phyloP scores from a whole-genome alignment of 2,113 vertebrate genomes.

The Hemibagrus wyckioides region DNA sequence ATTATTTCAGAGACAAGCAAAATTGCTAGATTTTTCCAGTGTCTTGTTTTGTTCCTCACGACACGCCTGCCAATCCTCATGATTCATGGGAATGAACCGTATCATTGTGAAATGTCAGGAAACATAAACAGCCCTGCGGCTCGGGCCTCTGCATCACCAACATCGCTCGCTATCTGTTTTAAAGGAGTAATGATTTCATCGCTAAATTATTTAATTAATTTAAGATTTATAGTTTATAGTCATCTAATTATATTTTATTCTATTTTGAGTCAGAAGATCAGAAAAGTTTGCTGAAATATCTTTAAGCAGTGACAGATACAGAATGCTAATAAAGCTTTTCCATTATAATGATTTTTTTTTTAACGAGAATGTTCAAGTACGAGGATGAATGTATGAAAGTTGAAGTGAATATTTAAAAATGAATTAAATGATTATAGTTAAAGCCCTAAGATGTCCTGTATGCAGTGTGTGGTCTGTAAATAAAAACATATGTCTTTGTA shows the following conservation, averaged over 20 bases:
- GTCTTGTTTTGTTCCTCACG: not conserved
- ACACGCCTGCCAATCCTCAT: not conserved
- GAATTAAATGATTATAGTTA: not conserved
- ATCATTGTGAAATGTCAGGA: constrained; percentile 1
- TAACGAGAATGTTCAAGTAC: too few relatives aligned
- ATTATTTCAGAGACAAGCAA: not conserved
- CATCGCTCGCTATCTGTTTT: not conserved
- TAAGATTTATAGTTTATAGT: not conserved
- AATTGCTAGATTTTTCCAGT: not conserved
- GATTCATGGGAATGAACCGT: not conserved
- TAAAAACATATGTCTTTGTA: too few relatives aligned
- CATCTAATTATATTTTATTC: not conserved
- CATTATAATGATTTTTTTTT: too few relatives aligned
- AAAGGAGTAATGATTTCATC: not conserved
- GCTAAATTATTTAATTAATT: not conserved
- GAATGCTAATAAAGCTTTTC: too few relatives aligned
- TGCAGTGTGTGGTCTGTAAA: too few relatives aligned
- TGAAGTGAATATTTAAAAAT: too few relatives aligned
- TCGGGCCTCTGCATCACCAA: not conserved
- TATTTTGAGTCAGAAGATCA: not conserved
- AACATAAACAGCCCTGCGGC: not conserved
- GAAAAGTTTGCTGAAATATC: too few relatives aligned
- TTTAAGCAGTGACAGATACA: too few relatives aligned
- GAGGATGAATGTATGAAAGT: too few relatives aligned
- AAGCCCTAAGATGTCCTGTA: too few relatives aligned